Evolutionary conservation across 2,797 vertebrate genomes (phyloP).

Genomic region (Psittacula derbiana): DNA sequence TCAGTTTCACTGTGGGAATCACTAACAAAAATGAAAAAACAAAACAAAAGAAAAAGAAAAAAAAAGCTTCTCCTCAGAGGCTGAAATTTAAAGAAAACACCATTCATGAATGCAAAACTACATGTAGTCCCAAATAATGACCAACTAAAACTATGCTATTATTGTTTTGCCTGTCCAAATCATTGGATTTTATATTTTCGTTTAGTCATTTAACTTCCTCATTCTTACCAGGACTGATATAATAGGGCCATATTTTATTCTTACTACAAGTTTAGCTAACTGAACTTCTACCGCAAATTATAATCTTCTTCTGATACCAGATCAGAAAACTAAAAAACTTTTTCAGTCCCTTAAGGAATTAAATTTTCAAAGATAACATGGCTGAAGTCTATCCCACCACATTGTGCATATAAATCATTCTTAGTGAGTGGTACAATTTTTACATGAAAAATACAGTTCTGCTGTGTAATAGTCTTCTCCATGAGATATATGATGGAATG

Average conservation of each 20-base stretch:
- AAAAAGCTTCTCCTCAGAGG: neutral
- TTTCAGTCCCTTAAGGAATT: neutral
- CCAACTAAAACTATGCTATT: neutral
- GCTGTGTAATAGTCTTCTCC: neutral
- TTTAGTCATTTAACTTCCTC: neutral
- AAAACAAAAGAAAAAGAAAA: neutral
- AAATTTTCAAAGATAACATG: neutral
- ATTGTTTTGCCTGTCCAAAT: neutral
- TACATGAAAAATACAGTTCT: neutral
- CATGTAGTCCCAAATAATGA: neutral
- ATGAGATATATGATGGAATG: neutral
- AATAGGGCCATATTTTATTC: neutral
- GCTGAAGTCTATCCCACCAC: neutral
- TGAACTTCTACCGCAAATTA: neutral
- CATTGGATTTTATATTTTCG: neutral
- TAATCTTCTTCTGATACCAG: neutral
- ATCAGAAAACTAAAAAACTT: neutral
- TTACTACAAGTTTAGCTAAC: neutral
- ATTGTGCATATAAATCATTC: neutral
- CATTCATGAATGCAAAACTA: neutral
- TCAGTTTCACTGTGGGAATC: neutral
- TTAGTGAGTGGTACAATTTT: neutral
- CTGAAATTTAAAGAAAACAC: neutral
- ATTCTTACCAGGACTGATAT: neutral
- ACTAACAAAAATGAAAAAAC: neutral